These are phyloP conservation scores for Drosophila greeni DNA, from an alignment of 2,888 invertebrate species.

Conservation along the genomic window DNA sequence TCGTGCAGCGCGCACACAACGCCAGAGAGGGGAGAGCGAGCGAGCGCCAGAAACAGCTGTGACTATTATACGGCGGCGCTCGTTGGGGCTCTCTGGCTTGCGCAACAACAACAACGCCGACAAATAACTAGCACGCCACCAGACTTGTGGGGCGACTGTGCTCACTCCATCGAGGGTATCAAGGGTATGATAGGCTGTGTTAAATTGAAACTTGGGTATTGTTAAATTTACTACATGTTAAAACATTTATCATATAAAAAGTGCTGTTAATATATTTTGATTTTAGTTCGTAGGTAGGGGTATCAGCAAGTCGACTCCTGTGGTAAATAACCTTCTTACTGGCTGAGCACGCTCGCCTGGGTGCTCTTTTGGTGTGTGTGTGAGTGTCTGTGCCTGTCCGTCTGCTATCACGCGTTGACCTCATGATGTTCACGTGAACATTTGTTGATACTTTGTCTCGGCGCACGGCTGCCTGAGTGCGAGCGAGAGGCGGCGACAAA, in stretches of 20 bases:
- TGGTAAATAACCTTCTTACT: constrained; percentile 36
- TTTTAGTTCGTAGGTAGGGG: neutral
- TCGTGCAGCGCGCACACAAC: constrained; percentile 81
- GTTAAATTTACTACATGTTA: neutral
- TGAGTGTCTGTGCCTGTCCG: constrained; percentile 67
- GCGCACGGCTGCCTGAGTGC: constrained; percentile 9
- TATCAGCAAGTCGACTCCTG: constrained; percentile 2
- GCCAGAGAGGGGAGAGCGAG: constrained; percentile 53
- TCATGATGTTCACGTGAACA: constrained; percentile 87
- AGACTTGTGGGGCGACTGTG: constrained; percentile 39
- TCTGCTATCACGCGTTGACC: constrained; percentile 82
- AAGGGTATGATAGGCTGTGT: neutral
- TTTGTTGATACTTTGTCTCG: constrained; percentile 67
- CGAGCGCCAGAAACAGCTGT: constrained; percentile 59
- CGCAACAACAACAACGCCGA: constrained; percentile 65
- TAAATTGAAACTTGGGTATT: neutral
- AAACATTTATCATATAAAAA: neutral
- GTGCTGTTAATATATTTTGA: too few species aligned
- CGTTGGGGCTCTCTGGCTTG: constrained; percentile 61
- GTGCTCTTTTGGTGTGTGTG: constrained; percentile 79
- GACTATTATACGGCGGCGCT: constrained; percentile 53
- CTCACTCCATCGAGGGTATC: constrained; percentile 15
- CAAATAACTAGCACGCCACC: constrained; percentile 67
- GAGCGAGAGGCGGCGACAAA: constrained; percentile 16
- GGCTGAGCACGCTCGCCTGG: constrained; percentile 76